Base-by-base conservation (phyloP, 2,888 invertebrate species). In the Lathronympha strigana region DNA sequence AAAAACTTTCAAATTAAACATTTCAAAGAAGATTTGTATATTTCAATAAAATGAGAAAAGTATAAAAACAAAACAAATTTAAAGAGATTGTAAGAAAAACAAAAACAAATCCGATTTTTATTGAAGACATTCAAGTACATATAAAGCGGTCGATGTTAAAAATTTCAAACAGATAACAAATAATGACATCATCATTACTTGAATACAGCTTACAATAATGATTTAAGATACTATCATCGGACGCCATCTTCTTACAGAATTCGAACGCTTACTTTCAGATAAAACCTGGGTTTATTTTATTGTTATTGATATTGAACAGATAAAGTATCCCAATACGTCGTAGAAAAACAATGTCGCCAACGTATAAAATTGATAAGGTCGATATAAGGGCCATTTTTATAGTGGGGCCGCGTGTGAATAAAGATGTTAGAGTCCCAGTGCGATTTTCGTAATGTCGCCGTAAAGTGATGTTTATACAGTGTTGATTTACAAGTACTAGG, bases 351-450 rank as follows among this genome's bases (percentile, higher is more conserved):
- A 72, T 73, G 73, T 76, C 72, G 71, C 71, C 69, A 69, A 67
- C 68, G 68, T 73, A 78, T 76, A 75, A 77, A 76, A 73, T 74
- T 78, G 78, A 79, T 78, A 78, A 78, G 79, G 69, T 63, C 69
- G 70, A 66, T 61, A 61, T 66, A 66, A 66, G 53, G 62, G 50
- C 61, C 55, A 60, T 66, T 69, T 74, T 74, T 73, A 71, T 70
- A 67, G 68, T 68, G 60, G 62, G 67, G 64, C 63, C 51, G 47
- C 61, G 61, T 61, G 62, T 66, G 66, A 62, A 66, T 61, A 62
- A 61, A 62, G 43, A 62, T 53, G 61, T 66, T 57, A 62, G 61
- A 55, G 66, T 61, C 62, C 66, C 66, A 66, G 66, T 66, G 66
- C 66, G 66, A 66, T 66, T 66, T 66, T 66, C 38, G 49, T 66